Evolutionary conservation across 2,113 vertebrate species (phyloP).

Genomic region (Hystrix brachyura): DNA sequence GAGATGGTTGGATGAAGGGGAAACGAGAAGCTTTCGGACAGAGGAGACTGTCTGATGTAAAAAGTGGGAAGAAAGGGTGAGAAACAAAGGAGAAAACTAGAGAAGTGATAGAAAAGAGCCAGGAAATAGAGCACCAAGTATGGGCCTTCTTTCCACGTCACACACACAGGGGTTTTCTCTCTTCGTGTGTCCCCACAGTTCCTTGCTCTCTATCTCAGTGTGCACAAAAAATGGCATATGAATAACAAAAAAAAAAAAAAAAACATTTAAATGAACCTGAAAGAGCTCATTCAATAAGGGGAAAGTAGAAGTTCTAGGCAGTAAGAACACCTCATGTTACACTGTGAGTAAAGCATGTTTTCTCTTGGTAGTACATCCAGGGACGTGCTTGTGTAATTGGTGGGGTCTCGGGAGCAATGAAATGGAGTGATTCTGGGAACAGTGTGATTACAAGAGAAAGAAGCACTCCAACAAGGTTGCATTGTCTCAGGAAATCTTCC

Average conservation of each 20-base stretch:
- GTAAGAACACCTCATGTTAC: not conserved
- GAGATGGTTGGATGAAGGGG: not conserved
- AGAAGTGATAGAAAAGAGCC: not conserved
- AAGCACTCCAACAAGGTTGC: not conserved
- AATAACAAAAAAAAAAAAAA: not conserved
- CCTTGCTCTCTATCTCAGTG: not conserved
- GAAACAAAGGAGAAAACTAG: not conserved
- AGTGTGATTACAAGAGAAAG: constrained; percentile 14
- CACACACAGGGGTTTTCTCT: not conserved
- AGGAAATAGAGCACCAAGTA: not conserved
- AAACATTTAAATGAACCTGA: not conserved
- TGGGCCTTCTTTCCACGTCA: not conserved
- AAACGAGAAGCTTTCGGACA: not conserved
- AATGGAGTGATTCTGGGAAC: constrained; percentile 8
- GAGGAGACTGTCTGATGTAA: not conserved
- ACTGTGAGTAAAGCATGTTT: not conserved
- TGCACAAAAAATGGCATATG: not conserved
- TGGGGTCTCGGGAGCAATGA: not conserved
- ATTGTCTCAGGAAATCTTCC: constrained; percentile 48
- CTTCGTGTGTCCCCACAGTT: not conserved
- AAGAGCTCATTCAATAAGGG: not conserved
- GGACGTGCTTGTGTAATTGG: not conserved
- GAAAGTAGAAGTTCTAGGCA: not conserved
- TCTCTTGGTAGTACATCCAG: not conserved
- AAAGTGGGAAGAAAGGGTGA: not conserved